phyloP scores from a whole-genome alignment of 2,797 vertebrate species.

The Sebastes reedi region DNA sequence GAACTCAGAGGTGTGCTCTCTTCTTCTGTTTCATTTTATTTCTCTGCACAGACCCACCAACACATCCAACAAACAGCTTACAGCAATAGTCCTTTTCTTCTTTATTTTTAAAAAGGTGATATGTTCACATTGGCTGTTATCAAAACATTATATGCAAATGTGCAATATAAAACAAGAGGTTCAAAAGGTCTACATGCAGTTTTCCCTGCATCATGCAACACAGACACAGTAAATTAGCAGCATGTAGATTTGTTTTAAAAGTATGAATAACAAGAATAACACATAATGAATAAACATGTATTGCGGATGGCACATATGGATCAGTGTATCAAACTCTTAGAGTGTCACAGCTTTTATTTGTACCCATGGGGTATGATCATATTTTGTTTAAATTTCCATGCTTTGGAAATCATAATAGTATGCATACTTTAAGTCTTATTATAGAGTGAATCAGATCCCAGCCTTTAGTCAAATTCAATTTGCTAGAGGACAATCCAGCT shows the following conservation, averaged over 20 bases:
- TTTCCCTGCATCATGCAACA: conserved; percentile 60
- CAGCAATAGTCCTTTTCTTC: background rate
- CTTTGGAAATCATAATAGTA: conserved; percentile 25
- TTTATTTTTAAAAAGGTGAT: background rate
- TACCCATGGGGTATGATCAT: conserved; percentile 69
- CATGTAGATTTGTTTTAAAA: conserved; percentile 2
- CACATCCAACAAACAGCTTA: conserved; percentile 18
- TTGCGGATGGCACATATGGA: background rate
- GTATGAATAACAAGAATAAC: background rate
- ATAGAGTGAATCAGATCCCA: background rate
- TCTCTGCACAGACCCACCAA: conserved; percentile 13
- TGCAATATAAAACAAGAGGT: conserved; percentile 15
- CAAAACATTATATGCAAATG: conserved; percentile 33
- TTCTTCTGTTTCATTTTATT: conserved; percentile 37
- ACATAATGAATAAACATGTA: conserved; percentile 9
- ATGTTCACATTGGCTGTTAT: conserved; percentile 20
- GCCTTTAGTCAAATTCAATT: background rate
- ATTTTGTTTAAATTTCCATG: conserved; percentile 4
- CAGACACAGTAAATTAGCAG: conserved; percentile 42
- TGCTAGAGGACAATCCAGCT: background rate
- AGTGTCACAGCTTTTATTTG: conserved; percentile 7
- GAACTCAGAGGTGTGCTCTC: background rate
- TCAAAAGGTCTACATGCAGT: conserved; percentile 45
- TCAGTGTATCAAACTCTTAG: conserved; percentile 4
- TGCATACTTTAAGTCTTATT: background rate